Evolutionary conservation across 2,113 vertebrate genomes (phyloP), one percentile per base, ranked within the genome.

Genomic region (Oncorhynchus clarkii): DNA sequence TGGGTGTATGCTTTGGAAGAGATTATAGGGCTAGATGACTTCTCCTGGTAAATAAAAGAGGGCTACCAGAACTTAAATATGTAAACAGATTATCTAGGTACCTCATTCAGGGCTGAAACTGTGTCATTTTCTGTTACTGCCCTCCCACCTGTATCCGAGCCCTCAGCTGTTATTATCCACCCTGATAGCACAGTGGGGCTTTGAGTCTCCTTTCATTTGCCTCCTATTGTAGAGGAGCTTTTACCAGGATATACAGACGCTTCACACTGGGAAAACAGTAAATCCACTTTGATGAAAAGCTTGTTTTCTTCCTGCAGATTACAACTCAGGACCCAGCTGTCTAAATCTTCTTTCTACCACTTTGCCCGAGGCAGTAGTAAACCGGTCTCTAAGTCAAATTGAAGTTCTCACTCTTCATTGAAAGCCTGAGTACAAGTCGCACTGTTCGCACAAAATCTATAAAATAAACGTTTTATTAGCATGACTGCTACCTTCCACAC

Each of bases 301-400:
- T 18, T 76, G 49, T 85, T 89, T 91, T 82, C 80, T 70, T 75
- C 66, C 26, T 66, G 67, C 76, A 87, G 73, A 88, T 75, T 88
- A 89, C 70, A 77, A 73, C 76, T 81, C 48, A 80, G 86, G 68
- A 73, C 82, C 39, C 76, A 73, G 68, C 68, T 80, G 72, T 83
- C 79, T 84, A 89, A 90, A 90, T 90, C 82, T 83, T 71, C 85
- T 75, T 83, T 82, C 80, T 86, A 87, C 77, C 73, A 87, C 70
- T 88, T 76, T 84, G 67, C 71, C 75, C 70, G 82, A 66, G 70
- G 77, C 74, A 81, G 82, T 84, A 89, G 89, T 91, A 92, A 45
- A 90, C 24, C 84, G 83, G 78, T 87, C 87, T 88, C 31, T 20
- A 64, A 79, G 70, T 79, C 82, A 87, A 85, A 91, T 80, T 54